Evolutionary conservation across 2,113 vertebrate species (phyloP), one percentile per base, ranked within the genome.

Genomic region (Electrona antarctica): DNA sequence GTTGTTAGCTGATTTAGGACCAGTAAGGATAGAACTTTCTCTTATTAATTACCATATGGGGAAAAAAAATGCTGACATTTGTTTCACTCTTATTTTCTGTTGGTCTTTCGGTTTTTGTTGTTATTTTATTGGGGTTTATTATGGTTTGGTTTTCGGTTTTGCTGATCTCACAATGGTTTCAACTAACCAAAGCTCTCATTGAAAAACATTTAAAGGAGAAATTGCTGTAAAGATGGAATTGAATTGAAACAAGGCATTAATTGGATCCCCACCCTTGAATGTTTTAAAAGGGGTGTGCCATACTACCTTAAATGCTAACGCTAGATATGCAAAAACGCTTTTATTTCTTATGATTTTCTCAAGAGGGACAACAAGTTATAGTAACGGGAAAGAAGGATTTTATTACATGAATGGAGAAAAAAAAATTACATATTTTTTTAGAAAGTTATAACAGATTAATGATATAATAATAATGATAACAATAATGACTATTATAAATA

Each of bases 241-340:
- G 88, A n/a, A n/a, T n/a, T 89, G 67, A 90, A 88, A 92, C 76
- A 90, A 94, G 92, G 96, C 94, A 92, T 97, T 95, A 93, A 94
- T 94, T 95, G 94, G 94, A 95, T 94, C 90, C 94, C 94, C 94
- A 90, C 93, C 94, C 93, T 93, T 92, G 92, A 90, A 94, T 94
- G 92, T 95, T 95, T 93, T 90, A 88, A 90, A 91, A 96, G 94
- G 95, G 95, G 95, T 93, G 94, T 95, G 97, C 97, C 97, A 98
- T 98, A 96, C 97, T 99, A 98, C 97, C 97, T 99, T 99, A 99
- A 99, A 98, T 95, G 95, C 96, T 97, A 96, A 98, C 7, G 95
- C 96, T 96, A 95, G 95, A 97, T 97, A 97, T 97, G 97, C 97
- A 98, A 98, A 97, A 96, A 21, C 72, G 64, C 93, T 90, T 63